Evolutionary conservation across 2,113 vertebrate genomes (phyloP), one percentile per base, ranked within the genome.

Genomic region (Ictalurus punctatus): DNA sequence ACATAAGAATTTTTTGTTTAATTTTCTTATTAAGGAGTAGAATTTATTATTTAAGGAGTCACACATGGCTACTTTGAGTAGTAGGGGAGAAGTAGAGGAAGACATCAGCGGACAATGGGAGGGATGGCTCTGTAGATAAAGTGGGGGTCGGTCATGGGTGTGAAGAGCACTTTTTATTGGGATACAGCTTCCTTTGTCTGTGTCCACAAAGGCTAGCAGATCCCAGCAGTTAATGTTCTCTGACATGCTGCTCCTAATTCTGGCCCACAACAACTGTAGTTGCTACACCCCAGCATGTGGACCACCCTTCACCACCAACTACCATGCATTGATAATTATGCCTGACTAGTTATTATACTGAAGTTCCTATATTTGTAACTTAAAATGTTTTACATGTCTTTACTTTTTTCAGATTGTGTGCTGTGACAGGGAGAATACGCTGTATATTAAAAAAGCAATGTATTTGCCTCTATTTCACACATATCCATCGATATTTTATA

Each of bases 191-290:
- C 88, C 93, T 89, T 95, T 96, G 95, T 96, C 91, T 90, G 92
- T 91, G 90, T 91, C 91, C 93, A 96, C 94, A 96, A 96, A 95
- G 92, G 91, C 93, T 93, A 90, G 84, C 14, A 88, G 92, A 93
- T 89, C 92, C 90, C 82, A 82, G 91, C 93, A 95, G 93, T 94
- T 94, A 89, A 94, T 95, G 93, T 94, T 94, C 90, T 83, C 85
- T 92, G 92, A 94, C 94, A 93, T 91, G 52, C 87, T 85, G 93
- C 91, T 91, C 91, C 93, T 94, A 92, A 95, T 95, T 95, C 94
- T 90, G 90, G 86, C 74, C 88, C 80, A 74, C 69, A 44, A 52
- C 67, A 78, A 76, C 89, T 56, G 86, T 58, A 7, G 23, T 59
- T 25, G 14, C 85, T 59, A 71, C 86, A 81, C 89, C 93, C 90